phyloP scores from a whole-genome alignment of 2,888 invertebrate species.

The Luperina testacea region DNA sequence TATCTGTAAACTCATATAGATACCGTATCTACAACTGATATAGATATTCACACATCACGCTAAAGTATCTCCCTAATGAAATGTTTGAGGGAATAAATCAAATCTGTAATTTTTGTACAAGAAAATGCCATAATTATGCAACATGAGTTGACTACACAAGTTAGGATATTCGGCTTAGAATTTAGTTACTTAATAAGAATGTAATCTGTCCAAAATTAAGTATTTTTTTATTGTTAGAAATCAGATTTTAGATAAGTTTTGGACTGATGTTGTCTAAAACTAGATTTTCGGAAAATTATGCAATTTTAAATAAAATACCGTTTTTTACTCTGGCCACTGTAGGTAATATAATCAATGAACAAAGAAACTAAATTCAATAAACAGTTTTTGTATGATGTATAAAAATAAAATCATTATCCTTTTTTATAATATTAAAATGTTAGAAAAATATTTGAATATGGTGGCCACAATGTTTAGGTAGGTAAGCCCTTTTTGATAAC shows the following conservation, averaged over 20 bases:
- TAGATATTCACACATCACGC: slow-evolving; percentile 79
- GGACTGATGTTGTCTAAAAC: slow-evolving; percentile 45
- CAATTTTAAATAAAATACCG: slow-evolving; percentile 15
- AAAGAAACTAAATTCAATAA: slow-evolving; percentile 15
- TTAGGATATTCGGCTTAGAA: slow-evolving; percentile 56
- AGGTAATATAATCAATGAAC: slow-evolving; percentile 19
- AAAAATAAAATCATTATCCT: slow-evolving; percentile 24
- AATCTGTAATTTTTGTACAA: slow-evolving; percentile 70
- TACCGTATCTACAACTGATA: slow-evolving; percentile 82
- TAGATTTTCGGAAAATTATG: slow-evolving; percentile 31
- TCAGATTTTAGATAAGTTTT: slow-evolving; percentile 46
- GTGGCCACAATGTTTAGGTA: slow-evolving; percentile 40
- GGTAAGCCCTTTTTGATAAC: slow-evolving; percentile 27
- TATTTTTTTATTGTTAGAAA: slow-evolving; percentile 63
- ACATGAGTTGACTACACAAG: slow-evolving; percentile 54
- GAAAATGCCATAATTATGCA: slow-evolving; percentile 78
- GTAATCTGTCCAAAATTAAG: slow-evolving; percentile 76
- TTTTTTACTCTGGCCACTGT: slow-evolving; percentile 35
- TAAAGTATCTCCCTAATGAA: slow-evolving; percentile 64
- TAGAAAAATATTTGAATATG: slow-evolving; percentile 6
- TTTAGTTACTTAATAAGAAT: slow-evolving; percentile 76
- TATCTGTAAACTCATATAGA: slow-evolving; percentile 78
- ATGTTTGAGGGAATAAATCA: slow-evolving; percentile 61
- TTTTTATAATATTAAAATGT: slow-evolving; percentile 14
- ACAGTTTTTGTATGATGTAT: slow-evolving; percentile 12